A percentile compares a stretch with the other conserved stretches of the same genome.
phyloP scores from a whole-genome alignment of 2,888 invertebrate species.

The Formica aserva region DNA sequence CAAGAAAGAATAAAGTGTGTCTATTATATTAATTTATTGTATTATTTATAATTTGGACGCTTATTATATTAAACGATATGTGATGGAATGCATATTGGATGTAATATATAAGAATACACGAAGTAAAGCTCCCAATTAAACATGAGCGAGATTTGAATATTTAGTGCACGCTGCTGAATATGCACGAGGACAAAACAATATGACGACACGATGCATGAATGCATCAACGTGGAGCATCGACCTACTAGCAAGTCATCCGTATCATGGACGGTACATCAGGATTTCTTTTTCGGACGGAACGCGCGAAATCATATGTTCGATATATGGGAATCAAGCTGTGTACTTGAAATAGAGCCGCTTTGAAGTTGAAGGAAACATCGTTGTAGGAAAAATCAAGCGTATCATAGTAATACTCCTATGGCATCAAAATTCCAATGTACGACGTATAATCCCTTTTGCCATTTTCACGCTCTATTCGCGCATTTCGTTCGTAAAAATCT shows the following conservation, averaged over 20 bases:
- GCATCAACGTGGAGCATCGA: conserved; percentile 16
- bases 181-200: conserved; percentile 45
- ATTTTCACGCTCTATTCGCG: conserved; percentile 47
- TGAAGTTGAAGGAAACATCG: conserved; percentile 56
- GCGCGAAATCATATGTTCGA: conserved; percentile 26
- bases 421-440: conserved; percentile 52
- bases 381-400: conserved; percentile 67
- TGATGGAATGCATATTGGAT: background rate
- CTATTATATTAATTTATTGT: background rate
- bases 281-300: conserved; percentile 37
- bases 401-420: conserved; percentile 71
- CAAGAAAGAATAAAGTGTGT: background rate
- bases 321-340: conserved; percentile 28
- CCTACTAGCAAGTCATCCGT: conserved; percentile 54
- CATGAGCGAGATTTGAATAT: conserved; percentile 39
- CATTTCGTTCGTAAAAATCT: conserved; percentile 17
- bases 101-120: background rate
- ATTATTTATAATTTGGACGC: background rate
- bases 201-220: conserved; percentile 47
- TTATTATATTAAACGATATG: background rate
- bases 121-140: conserved; percentile 23
- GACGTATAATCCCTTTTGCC: conserved; percentile 37
- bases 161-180: conserved; percentile 27
- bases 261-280: conserved; percentile 42
- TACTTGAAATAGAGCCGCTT: conserved; percentile 60